These are phyloP conservation scores for Isurus oxyrinchus DNA, from an alignment of 2,113 vertebrate species.

Conservation along the genomic window DNA sequence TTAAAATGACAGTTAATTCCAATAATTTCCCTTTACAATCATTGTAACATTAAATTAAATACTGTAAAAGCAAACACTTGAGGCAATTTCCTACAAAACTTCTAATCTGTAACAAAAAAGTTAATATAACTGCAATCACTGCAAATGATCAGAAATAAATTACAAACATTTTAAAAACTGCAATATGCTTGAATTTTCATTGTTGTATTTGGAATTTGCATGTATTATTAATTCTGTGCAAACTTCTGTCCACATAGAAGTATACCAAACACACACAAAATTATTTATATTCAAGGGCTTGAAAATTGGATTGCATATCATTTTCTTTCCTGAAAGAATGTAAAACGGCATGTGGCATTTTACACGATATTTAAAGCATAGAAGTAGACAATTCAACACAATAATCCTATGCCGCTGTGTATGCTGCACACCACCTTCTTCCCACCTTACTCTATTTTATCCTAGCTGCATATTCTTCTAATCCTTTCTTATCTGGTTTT, in stretches of 20 bases:
- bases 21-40: not conserved
- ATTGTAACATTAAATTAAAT: not conserved
- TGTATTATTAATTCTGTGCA: not conserved
- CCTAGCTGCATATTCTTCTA: not conserved
- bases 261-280: not conserved
- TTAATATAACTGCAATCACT: not conserved
- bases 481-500: not conserved
- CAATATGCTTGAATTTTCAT: not conserved
- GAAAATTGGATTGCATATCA: not conserved
- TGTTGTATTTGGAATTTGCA: not conserved
- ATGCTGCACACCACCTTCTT: not conserved
- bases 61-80: not conserved
- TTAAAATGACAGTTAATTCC: slow-evolving; percentile 8
- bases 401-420: not conserved
- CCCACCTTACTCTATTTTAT: not conserved
- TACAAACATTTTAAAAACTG: not conserved
- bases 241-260: not conserved
- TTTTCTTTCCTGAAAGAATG: not conserved
- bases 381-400: not conserved
- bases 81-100: not conserved
- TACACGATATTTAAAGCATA: not conserved
- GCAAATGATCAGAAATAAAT: not conserved
- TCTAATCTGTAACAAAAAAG: not conserved
- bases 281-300: not conserved
- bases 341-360: not conserved